These are phyloP conservation scores for Thunnus thynnus DNA, from an alignment of 2,113 vertebrate genomes.

Conservation along the genomic window DNA sequence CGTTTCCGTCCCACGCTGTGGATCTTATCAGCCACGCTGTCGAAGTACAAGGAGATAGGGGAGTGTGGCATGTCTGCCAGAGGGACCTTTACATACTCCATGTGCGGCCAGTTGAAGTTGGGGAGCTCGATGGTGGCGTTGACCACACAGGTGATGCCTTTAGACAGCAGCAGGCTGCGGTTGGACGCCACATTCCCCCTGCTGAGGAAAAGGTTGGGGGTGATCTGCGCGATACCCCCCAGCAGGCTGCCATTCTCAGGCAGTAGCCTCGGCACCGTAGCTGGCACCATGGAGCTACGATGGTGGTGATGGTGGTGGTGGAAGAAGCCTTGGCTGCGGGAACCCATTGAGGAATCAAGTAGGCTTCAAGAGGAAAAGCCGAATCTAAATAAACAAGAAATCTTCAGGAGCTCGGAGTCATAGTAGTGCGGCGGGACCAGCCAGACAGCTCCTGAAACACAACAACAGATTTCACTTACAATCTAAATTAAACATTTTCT, in stretches of 20 bases:
- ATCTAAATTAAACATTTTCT: conserved; percentile 42
- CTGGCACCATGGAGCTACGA: conserved; percentile 81
- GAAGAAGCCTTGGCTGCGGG: conserved; percentile 92
- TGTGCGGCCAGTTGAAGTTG: conserved; percentile 97
- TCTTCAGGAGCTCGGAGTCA: conserved; percentile 73
- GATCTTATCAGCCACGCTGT: conserved; percentile 96
- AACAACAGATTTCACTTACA: conserved; percentile 57
- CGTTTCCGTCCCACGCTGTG: conserved; percentile 95
- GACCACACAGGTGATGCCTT: conserved; percentile 96
- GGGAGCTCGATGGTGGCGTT: conserved; percentile 98
- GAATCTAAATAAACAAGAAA: conserved; percentile 12
- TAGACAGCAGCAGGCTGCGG: conserved; percentile 93
- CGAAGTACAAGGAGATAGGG: conserved; percentile 96
- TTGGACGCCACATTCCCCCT: conserved; percentile 96
- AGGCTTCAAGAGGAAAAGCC: conserved; percentile 9
- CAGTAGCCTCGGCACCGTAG: conserved; percentile 90
- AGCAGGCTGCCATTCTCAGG: conserved; percentile 87
- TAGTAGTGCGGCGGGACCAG: conserved; percentile 33
- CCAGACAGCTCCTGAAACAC: conserved; percentile 71
- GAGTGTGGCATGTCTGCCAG: conserved; percentile 96
- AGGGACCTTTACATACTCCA: conserved; percentile 97
- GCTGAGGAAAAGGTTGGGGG: conserved; percentile 95
- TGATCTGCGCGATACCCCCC: conserved; percentile 96
- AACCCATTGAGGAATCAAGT: conserved; percentile 87
- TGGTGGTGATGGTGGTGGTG: conserved; percentile 84